Evolutionary conservation across 53 echinoderm and acorn worm species (phyloP).

Genomic region (Temnopleurus reevesii): DNA sequence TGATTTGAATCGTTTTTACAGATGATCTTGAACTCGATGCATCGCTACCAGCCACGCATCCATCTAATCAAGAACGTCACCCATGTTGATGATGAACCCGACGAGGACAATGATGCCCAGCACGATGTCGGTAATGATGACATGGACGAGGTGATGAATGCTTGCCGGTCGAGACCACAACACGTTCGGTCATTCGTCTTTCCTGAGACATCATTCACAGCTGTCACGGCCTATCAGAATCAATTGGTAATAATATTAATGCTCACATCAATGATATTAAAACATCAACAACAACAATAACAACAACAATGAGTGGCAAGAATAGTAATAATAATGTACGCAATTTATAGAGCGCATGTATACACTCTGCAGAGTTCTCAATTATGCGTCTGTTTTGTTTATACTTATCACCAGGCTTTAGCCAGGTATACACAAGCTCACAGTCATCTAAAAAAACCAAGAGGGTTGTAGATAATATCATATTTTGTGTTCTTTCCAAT

Average conservation of each 20-base stretch:
- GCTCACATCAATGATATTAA: too few relatives aligned
- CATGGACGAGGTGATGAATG: slow-evolving; percentile 49
- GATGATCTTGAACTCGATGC: slow-evolving; percentile 98
- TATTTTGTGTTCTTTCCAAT: too few relatives aligned
- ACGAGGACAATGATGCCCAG: not conserved
- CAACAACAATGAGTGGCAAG: too few relatives aligned
- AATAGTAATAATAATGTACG: too few relatives aligned
- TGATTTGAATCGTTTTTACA: not conserved
- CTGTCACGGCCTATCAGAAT: slow-evolving; percentile 98
- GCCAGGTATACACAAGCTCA: too few relatives aligned
- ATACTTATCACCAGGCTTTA: too few relatives aligned
- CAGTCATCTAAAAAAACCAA: too few relatives aligned
- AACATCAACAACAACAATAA: too few relatives aligned
- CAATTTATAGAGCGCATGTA: too few relatives aligned
- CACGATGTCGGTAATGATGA: slow-evolving; percentile 41
- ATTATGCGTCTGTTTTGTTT: too few relatives aligned
- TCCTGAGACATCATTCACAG: slow-evolving; percentile 88
- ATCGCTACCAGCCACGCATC: slow-evolving; percentile 92
- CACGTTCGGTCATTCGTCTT: slow-evolving; percentile 80
- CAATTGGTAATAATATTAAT: slow-evolving; percentile 75
- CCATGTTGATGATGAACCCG: not conserved
- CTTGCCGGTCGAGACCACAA: slow-evolving; percentile 54
- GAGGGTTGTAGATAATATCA: too few relatives aligned
- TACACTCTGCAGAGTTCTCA: too few relatives aligned
- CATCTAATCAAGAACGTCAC: slow-evolving; percentile 71